A percentile compares a stretch with the other conserved stretches of the same genome.
Evolutionary conservation across 2,113 vertebrate species (phyloP).

Genomic region (Actenoides hombroni): DNA sequence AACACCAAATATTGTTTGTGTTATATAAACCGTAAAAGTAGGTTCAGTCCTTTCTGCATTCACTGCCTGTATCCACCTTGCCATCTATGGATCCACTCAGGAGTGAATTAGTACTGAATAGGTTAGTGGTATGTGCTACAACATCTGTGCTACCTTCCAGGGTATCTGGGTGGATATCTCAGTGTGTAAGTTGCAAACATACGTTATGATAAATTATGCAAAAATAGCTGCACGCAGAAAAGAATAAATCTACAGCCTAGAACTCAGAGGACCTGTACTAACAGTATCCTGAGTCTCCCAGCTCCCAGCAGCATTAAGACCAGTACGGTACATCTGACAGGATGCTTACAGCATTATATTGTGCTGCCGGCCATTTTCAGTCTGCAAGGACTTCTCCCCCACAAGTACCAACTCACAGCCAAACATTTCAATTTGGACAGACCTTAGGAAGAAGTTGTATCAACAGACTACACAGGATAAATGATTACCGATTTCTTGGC

Average conservation of each 20-base stretch:
- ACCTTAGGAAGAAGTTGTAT: background rate
- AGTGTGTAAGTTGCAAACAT: background rate
- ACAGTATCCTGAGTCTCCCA: background rate
- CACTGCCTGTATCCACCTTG: background rate
- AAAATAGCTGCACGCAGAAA: too few species aligned
- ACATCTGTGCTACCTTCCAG: background rate
- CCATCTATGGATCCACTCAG: background rate
- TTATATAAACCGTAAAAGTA: background rate
- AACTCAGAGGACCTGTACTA: background rate
- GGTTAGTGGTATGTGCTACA: background rate
- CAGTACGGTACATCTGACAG: too few species aligned
- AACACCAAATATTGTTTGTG: slow-evolving; percentile 6
- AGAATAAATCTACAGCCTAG: too few species aligned
- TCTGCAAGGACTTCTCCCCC: background rate
- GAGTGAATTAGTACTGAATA: background rate
- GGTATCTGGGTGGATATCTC: background rate
- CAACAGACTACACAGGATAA: background rate
- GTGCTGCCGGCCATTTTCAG: background rate
- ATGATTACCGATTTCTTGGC: background rate
- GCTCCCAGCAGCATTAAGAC: background rate
- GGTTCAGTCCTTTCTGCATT: background rate
- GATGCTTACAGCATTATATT: background rate
- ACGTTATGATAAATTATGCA: background rate
- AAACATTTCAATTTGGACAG: background rate
- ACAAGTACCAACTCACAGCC: background rate